Percentiles rank a stretch among this genome's conserved stretches.
Evolutionary conservation across 2,797 vertebrate genomes (phyloP).

Genomic region (Tachyglossus aculeatus): DNA sequence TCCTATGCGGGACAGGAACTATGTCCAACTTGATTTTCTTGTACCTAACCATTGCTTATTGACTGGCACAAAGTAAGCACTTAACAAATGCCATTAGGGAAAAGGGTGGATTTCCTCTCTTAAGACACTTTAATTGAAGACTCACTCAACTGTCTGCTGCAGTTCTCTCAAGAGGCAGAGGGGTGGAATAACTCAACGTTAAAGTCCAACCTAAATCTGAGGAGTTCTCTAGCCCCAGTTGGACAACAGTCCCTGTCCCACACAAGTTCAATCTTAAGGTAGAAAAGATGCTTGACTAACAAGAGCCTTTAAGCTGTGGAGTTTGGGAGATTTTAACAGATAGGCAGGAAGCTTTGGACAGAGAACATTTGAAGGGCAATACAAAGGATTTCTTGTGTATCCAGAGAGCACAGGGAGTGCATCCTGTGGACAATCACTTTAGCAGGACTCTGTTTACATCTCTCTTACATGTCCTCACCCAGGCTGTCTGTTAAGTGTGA

Average conservation of each 20-base stretch:
- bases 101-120: too few relatives aligned
- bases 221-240: too few relatives aligned
- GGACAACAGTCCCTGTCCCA: too few relatives aligned
- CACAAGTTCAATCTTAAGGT: not conserved
- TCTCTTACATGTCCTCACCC: too few relatives aligned
- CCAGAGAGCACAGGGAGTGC: not conserved
- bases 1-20: too few relatives aligned
- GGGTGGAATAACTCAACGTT: not conserved
- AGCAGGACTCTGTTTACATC: not conserved
- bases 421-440: not conserved
- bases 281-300: not conserved
- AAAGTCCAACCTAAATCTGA: too few relatives aligned
- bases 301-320: not conserved
- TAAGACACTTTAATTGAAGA: too few relatives aligned
- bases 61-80: too few relatives aligned
- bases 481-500: too few relatives aligned
- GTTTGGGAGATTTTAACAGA: not conserved
- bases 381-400: not conserved
- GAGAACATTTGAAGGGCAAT: not conserved
- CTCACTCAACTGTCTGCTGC: not conserved
- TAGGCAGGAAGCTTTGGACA: conserved; percentile 3
- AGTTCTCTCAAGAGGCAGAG: not conserved
- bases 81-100: too few relatives aligned
- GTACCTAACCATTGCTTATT: too few relatives aligned
- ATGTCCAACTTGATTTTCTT: too few relatives aligned